These are phyloP conservation scores for Rhinichthys klamathensis DNA, from an alignment of 2,113 vertebrate species.

Conservation along the genomic window DNA sequence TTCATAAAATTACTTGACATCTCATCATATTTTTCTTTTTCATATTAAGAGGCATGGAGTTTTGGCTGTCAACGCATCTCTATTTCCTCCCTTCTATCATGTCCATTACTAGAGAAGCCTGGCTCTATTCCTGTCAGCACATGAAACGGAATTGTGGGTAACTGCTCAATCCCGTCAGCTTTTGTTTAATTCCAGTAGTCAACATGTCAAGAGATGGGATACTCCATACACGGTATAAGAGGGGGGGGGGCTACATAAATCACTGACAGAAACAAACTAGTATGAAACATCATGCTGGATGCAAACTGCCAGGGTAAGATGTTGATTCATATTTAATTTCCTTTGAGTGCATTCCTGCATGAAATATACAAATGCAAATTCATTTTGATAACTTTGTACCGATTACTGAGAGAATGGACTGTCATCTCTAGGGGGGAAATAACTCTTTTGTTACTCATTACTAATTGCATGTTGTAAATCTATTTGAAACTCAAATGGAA, in stretches of 20 bases:
- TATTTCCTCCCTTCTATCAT: slow-evolving; percentile 20
- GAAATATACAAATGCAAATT: slow-evolving; percentile 2
- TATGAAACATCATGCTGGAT: slow-evolving; percentile 16
- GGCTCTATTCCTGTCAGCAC: slow-evolving; percentile 38
- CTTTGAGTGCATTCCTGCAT: slow-evolving; percentile 24
- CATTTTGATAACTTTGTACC: slow-evolving; percentile 1
- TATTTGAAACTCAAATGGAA: neutral
- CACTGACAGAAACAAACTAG: slow-evolving; percentile 42
- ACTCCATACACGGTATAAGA: neutral
- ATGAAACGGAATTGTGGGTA: slow-evolving; percentile 40
- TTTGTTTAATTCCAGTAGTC: slow-evolving; percentile 54
- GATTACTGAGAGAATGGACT: neutral
- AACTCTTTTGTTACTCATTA: neutral
- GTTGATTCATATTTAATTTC: slow-evolving; percentile 31
- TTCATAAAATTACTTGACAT: slow-evolving; percentile 15
- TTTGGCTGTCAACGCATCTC: slow-evolving; percentile 19
- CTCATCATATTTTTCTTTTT: neutral
- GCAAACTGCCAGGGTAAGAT: neutral
- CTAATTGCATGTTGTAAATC: neutral
- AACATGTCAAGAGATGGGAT: slow-evolving; percentile 34
- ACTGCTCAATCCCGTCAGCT: slow-evolving; percentile 45
- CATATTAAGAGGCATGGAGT: slow-evolving; percentile 25
- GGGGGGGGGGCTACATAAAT: slow-evolving; percentile 11
- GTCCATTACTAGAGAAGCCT: slow-evolving; percentile 42
- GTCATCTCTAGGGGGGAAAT: neutral